Percentiles rank a stretch among this genome's conserved stretches.
These are phyloP conservation scores for Drosophila paracracens DNA, from an alignment of 2,888 invertebrate genomes.

Conservation along the genomic window DNA sequence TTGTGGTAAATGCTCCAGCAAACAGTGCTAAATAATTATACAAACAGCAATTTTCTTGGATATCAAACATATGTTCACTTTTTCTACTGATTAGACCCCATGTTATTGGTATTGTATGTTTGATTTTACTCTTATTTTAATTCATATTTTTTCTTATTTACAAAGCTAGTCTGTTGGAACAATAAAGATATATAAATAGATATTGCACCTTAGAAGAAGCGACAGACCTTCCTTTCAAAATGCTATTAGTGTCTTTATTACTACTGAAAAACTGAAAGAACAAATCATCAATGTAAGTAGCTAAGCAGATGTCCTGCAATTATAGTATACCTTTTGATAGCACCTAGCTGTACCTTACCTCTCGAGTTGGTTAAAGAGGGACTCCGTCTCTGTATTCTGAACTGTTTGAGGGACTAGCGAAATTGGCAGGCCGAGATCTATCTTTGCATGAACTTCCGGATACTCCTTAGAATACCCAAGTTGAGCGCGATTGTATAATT, in stretches of 20 bases:
- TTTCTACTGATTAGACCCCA: constrained; percentile 21
- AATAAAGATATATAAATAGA: background rate
- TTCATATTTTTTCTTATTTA: constrained; percentile 1
- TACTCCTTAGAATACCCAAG: background rate
- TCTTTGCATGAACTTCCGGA: background rate
- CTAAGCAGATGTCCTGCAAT: background rate
- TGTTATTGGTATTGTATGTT: constrained; percentile 1
- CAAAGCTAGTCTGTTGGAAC: background rate
- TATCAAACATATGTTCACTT: constrained; percentile 57
- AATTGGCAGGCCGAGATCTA: background rate
- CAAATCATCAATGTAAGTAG: background rate
- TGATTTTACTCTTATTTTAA: constrained; percentile 11
- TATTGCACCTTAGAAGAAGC: background rate
- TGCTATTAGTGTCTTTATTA: background rate
- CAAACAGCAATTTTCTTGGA: constrained; percentile 46
- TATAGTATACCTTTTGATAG: background rate
- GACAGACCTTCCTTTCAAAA: background rate
- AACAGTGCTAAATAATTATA: constrained; percentile 60
- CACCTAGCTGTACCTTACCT: background rate
- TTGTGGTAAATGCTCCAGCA: constrained; percentile 69
- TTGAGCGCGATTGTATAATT: background rate
- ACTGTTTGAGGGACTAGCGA: background rate
- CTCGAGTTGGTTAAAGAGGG: background rate
- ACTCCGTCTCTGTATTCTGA: background rate
- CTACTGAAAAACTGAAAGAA: background rate